Conservation (phyloP, 53 echinoderm and acorn worm genomes). For the Zoroaster sp. region DNA sequence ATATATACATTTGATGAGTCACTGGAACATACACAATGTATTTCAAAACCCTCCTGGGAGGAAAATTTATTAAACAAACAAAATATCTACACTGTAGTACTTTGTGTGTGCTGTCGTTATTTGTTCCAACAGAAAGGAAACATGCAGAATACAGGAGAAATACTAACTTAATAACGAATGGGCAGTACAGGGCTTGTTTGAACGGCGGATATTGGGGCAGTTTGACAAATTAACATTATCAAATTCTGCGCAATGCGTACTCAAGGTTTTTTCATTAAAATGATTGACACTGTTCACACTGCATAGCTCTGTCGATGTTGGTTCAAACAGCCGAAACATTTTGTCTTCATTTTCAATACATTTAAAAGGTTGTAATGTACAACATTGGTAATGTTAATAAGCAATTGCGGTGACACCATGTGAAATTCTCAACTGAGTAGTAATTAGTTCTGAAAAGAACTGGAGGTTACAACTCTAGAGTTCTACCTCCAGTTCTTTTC, state of each 20-base stretch:
- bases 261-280: not conserved
- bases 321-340: too few relatives aligned
- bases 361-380: too few relatives aligned
- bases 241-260: not conserved
- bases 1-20: slow-evolving; percentile 23
- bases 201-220: not conserved
- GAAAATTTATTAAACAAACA: not conserved
- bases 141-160: not conserved
- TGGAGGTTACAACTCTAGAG: too few relatives aligned
- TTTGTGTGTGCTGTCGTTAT: not conserved
- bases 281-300: not conserved
- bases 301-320: too few relatives aligned
- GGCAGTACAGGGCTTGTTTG: not conserved
- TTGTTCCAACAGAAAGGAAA: not conserved
- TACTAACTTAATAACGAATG: not conserved
- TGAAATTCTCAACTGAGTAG: too few relatives aligned
- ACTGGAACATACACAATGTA: not conserved
- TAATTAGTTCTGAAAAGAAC: too few relatives aligned
- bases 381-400: too few relatives aligned
- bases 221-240: not conserved
- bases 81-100: not conserved
- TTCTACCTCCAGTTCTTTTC: too few relatives aligned
- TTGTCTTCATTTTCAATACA: too few relatives aligned
- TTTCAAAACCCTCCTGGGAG: not conserved
- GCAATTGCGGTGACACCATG: too few relatives aligned